These are phyloP conservation scores for Bothrops jararaca DNA, from an alignment of 2,113 vertebrate genomes.

Conservation along the genomic window DNA sequence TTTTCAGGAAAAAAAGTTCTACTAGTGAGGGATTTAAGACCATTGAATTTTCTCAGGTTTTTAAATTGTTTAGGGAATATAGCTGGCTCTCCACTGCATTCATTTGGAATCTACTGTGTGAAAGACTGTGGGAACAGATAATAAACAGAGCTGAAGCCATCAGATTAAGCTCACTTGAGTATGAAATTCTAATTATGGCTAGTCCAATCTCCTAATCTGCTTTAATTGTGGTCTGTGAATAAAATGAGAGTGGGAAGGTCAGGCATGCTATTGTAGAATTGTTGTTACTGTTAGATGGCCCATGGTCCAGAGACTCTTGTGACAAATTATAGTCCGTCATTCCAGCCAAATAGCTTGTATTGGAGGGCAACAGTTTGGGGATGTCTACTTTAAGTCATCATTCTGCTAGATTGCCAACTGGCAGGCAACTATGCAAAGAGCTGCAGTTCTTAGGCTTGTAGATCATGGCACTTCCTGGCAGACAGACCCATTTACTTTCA, in stretches of 20 bases:
- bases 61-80: not conserved
- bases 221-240: not conserved
- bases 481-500: not conserved
- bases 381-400: not conserved
- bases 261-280: not conserved
- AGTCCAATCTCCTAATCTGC: not conserved
- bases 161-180: not conserved
- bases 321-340: not conserved
- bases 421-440: not conserved
- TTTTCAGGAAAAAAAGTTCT: not conserved
- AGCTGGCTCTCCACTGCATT: not conserved
- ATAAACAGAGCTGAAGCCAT: not conserved
- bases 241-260: not conserved
- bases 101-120: not conserved
- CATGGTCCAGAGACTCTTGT: not conserved
- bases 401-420: not conserved
- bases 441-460: not conserved
- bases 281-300: not conserved
- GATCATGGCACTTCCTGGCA: not conserved
- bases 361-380: not conserved
- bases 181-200: not conserved
- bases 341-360: not conserved
- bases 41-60: not conserved
- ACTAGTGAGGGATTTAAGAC: not conserved
- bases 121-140: not conserved